phyloP scores from a whole-genome alignment of 92 coral and sea anemone genomes.

The Actinernus sp. region DNA sequence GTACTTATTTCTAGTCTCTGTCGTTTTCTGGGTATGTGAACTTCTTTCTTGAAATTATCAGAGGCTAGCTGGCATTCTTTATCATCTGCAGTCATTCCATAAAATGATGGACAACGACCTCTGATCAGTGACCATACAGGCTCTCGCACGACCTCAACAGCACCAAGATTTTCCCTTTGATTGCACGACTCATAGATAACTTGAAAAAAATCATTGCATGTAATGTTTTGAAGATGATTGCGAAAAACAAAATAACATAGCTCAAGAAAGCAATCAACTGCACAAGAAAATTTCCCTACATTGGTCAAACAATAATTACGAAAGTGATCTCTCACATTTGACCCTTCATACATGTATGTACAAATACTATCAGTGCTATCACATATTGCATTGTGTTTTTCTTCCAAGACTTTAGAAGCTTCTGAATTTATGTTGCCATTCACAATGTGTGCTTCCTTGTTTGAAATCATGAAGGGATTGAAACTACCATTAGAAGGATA shows the following conservation, averaged over 20 bases:
- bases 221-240: constrained; percentile 36
- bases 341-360: constrained; percentile 17
- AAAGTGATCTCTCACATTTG: constrained; percentile 52
- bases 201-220: constrained; percentile 54
- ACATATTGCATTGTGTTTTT: background rate
- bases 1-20: background rate
- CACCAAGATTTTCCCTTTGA: constrained; percentile 32
- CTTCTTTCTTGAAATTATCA: too few species aligned
- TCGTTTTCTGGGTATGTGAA: too few species aligned
- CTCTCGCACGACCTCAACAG: constrained; percentile 54
- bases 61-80: too few species aligned
- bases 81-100: constrained; percentile 70
- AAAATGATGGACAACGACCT: constrained; percentile 38
- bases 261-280: constrained; percentile 74
- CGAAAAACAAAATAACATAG: constrained; percentile 39
- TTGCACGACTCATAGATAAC: constrained; percentile 37
- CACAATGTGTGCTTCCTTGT: constrained; percentile 58
- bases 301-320: constrained; percentile 63
- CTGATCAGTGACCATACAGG: constrained; percentile 60
- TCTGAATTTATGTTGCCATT: constrained; percentile 32
- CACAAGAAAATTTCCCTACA: constrained; percentile 70
- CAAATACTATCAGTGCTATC: background rate
- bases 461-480: constrained; percentile 25
- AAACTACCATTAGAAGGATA: constrained; percentile 32
- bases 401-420: constrained; percentile 5